Percentiles rank a stretch among this genome's conserved stretches.
Evolutionary conservation across 2,113 vertebrate genomes (phyloP).

Genomic region (Sapayoa aenigma): DNA sequence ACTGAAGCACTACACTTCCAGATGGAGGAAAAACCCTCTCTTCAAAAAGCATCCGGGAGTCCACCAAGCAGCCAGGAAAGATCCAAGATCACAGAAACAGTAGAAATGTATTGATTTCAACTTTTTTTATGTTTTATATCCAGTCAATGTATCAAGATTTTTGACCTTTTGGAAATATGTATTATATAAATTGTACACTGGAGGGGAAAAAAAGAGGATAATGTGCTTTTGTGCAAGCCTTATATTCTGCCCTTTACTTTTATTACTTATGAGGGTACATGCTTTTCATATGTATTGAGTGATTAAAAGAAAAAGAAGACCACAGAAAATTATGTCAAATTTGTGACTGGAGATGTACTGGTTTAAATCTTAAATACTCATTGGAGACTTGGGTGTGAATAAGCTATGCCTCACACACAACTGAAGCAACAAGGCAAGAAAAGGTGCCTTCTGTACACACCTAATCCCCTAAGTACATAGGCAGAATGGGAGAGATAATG

Average conservation of each 20-base stretch:
- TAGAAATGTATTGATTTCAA: not conserved
- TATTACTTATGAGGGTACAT: not conserved
- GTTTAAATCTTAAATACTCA: not conserved
- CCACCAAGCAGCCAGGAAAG: not conserved
- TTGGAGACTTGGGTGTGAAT: not conserved
- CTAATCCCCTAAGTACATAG: not conserved
- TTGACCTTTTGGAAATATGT: not conserved
- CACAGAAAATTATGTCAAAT: not conserved
- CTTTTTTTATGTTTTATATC: not conserved
- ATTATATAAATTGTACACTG: not conserved
- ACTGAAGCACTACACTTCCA: not conserved
- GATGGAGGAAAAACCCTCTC: not conserved
- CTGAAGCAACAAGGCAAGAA: not conserved
- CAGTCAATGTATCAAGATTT: not conserved
- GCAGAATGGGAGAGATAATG: not conserved
- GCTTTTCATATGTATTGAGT: not conserved
- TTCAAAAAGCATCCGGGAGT: not conserved
- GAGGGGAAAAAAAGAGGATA: not conserved
- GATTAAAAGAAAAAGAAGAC: not conserved
- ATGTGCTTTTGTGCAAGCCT: not conserved
- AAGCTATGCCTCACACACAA: not conserved
- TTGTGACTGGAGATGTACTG: not conserved
- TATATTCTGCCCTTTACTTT: not conserved
- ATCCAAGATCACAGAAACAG: not conserved
- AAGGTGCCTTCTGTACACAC: not conserved